Evolutionary conservation across 1,140 invertebrate species (phyloP).

Genomic region (Galleria mellonella): DNA sequence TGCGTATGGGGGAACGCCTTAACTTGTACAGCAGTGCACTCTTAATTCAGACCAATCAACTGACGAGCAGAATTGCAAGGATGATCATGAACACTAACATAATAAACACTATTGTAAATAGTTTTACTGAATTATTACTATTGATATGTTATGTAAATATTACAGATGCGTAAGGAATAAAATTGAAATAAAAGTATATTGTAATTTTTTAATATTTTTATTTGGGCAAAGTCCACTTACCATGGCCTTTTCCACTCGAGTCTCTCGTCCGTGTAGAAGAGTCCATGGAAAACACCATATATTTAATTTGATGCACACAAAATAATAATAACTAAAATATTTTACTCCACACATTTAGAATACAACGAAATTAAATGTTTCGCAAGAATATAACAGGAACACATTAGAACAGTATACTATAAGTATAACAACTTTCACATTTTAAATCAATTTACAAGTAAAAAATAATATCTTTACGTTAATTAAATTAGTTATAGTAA

Average conservation of each 20-base stretch:
- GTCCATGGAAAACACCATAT: conserved; percentile 66
- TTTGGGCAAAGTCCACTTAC: conserved; percentile 59
- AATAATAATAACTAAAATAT: conserved; percentile 8
- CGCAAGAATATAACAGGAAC: conserved; percentile 6
- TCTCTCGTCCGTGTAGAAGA: conserved; percentile 56
- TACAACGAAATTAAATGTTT: conserved; percentile 13
- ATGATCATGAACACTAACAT: too few species aligned
- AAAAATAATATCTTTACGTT: too few species aligned
- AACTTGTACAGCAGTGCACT: too few species aligned
- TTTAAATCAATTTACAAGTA: background rate
- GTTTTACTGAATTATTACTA: too few species aligned
- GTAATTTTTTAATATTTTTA: conserved; percentile 41
- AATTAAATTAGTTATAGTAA: too few species aligned
- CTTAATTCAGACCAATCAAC: too few species aligned
- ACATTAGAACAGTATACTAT: conserved; percentile 9
- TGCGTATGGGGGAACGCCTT: too few species aligned
- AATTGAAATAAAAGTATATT: conserved; percentile 40
- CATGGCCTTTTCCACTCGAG: conserved; percentile 64
- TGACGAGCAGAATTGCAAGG: too few species aligned
- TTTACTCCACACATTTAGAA: conserved; percentile 9
- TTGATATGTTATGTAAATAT: conserved; percentile 9
- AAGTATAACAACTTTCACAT: conserved; percentile 1
- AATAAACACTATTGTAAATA: too few species aligned
- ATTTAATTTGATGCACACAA: conserved; percentile 57
- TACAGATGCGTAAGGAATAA: conserved; percentile 1